Evolutionary conservation across 2,888 invertebrate species (phyloP).

Genomic region (Noctua pronuba): DNA sequence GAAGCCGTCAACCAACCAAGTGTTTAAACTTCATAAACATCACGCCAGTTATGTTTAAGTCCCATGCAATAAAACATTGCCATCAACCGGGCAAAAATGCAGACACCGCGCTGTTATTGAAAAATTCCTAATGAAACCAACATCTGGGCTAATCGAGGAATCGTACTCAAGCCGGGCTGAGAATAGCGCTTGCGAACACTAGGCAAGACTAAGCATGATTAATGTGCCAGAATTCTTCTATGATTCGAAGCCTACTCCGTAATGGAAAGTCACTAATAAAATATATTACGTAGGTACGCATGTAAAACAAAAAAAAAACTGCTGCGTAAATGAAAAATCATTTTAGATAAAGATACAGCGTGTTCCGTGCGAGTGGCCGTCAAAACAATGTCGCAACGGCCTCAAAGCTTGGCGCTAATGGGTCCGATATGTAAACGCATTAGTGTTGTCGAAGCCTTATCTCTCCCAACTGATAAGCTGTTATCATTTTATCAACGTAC

Average conservation of each 20-base stretch:
- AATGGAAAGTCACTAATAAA: constrained; percentile 19
- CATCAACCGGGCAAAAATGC: not conserved
- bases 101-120: not conserved
- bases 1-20: no score
- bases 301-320: constrained; percentile 7
- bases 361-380: constrained; percentile 15
- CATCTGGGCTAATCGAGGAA: not conserved
- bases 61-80: not conserved
- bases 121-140: not conserved
- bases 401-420: constrained; percentile 66
- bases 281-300: not conserved
- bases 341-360: constrained; percentile 21
- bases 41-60: not conserved
- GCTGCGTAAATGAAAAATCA: constrained; percentile 31
- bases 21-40: no score
- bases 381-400: constrained; percentile 36
- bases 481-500: constrained; percentile 71
- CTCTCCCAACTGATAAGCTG: constrained; percentile 61
- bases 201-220: not conserved
- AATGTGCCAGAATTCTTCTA: not conserved
- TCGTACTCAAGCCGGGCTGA: not conserved
- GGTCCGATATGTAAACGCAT: constrained; percentile 78
- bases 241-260: not conserved
- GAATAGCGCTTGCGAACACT: not conserved
- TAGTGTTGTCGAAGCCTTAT: constrained; percentile 72